Conservation (phyloP, 2,797 vertebrate genomes). For the Sebastiscus albofasciatus region DNA sequence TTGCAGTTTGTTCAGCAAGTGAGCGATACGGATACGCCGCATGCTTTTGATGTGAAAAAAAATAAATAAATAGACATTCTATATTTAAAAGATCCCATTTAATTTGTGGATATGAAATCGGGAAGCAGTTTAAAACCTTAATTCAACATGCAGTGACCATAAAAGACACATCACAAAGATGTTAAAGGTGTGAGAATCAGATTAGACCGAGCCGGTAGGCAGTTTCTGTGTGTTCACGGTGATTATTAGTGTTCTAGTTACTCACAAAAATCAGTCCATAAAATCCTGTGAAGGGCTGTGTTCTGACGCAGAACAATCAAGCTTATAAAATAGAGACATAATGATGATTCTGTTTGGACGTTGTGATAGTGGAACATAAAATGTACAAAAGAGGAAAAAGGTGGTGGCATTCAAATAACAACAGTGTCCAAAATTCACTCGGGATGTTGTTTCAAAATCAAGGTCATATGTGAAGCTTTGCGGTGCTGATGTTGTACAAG, state of each 20-base stretch:
- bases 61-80: conserved; percentile 23
- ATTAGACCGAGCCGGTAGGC: conserved; percentile 49
- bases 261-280: conserved; percentile 44
- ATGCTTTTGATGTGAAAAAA: not conserved
- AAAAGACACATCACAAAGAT: conserved; percentile 70
- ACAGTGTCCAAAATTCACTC: conserved; percentile 21
- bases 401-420: conserved; percentile 12
- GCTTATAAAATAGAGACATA: conserved; percentile 53
- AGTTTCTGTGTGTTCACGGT: conserved; percentile 75
- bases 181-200: conserved; percentile 59
- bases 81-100: conserved; percentile 75
- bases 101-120: conserved; percentile 79
- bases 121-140: conserved; percentile 79
- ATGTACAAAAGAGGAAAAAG: conserved; percentile 45
- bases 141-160: conserved; percentile 82
- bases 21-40: not conserved
- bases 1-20: not conserved
- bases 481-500: conserved; percentile 6
- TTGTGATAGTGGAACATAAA: conserved; percentile 30
- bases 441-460: not conserved
- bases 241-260: conserved; percentile 62
- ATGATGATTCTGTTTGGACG: conserved; percentile 25
- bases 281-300: conserved; percentile 58
- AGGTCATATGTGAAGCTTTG: conserved; percentile 14
- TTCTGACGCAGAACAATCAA: conserved; percentile 82